Conservation (phyloP, 2,888 invertebrate genomes). For the Argyresthia albistria region DNA sequence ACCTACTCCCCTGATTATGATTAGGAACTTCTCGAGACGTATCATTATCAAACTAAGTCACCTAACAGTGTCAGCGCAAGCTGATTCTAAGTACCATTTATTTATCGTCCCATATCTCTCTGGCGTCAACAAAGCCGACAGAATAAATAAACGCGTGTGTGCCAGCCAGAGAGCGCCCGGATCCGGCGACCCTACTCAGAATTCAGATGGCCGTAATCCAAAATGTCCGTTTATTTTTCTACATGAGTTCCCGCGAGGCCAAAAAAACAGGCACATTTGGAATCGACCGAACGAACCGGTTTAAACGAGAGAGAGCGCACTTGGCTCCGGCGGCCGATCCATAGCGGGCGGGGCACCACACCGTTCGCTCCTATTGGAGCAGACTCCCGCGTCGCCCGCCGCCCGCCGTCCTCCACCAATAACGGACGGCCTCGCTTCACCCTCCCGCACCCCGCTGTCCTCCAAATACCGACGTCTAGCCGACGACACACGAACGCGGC, state of each 20-base stretch:
- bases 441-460: slow-evolving; percentile 52
- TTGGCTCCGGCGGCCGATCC: slow-evolving; percentile 20
- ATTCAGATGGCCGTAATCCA: slow-evolving; percentile 48
- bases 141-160: slow-evolving; percentile 54
- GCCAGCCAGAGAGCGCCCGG: slow-evolving; percentile 33
- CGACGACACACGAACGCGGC: slow-evolving; percentile 63
- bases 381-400: slow-evolving; percentile 39
- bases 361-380: slow-evolving; percentile 40
- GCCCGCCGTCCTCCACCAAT: slow-evolving; percentile 47
- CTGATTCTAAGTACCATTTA: slow-evolving; percentile 35
- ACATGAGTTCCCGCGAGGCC: slow-evolving; percentile 41
- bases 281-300: slow-evolving; percentile 38
- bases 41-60: too few relatives aligned
- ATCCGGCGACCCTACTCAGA: slow-evolving; percentile 54
- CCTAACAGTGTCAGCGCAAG: slow-evolving; percentile 29
- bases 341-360: slow-evolving; percentile 49
- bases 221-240: slow-evolving; percentile 71
- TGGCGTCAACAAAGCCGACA: slow-evolving; percentile 39
- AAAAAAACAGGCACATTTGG: slow-evolving; percentile 45
- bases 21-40: too few relatives aligned
- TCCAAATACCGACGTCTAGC: slow-evolving; percentile 38
- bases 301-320: slow-evolving; percentile 37
- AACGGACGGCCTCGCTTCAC: slow-evolving; percentile 21
- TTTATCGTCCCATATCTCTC: slow-evolving; percentile 62
- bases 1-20: too few relatives aligned